Evolutionary conservation across 2,797 vertebrate species (phyloP).

Genomic region (Melanotaenia maccullochi): DNA sequence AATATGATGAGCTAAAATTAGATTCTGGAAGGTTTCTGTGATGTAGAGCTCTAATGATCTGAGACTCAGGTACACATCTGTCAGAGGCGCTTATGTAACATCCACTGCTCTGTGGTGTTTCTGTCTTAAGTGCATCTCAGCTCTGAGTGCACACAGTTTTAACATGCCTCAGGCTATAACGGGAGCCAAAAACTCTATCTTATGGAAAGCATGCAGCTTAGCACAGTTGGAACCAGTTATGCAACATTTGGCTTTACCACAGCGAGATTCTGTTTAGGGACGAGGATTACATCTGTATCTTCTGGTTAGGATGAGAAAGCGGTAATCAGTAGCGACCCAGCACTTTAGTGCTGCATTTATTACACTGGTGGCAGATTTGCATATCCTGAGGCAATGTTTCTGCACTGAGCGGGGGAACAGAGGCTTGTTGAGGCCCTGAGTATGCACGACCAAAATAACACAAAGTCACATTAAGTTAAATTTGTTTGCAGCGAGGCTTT

Average conservation of each 20-base stretch:
- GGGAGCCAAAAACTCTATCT: background rate
- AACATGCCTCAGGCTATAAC: background rate
- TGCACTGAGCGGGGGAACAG: background rate
- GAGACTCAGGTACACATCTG: background rate
- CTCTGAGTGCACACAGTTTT: accelerated
- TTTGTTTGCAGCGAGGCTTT: conserved; percentile 3
- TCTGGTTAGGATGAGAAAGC: background rate
- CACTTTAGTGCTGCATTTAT: conserved; percentile 9
- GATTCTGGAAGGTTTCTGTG: conserved; percentile 4
- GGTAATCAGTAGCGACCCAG: conserved; percentile 4
- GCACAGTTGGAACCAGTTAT: conserved; percentile 12
- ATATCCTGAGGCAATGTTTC: background rate
- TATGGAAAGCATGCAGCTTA: background rate
- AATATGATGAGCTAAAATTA: background rate
- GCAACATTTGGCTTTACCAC: conserved; percentile 22
- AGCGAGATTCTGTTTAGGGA: background rate
- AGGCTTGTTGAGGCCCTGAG: background rate
- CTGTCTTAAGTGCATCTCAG: conserved; percentile 16
- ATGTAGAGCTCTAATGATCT: background rate
- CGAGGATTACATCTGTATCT: conserved; percentile 29
- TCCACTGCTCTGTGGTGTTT: background rate
- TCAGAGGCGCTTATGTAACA: conserved; percentile 16
- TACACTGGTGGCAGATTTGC: conserved; percentile 19
- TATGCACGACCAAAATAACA: conserved; percentile 22
- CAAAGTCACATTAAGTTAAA: conserved; percentile 18